Base-by-base conservation (phyloP, 2,888 invertebrate species). In the Exocentrus adspersus region DNA sequence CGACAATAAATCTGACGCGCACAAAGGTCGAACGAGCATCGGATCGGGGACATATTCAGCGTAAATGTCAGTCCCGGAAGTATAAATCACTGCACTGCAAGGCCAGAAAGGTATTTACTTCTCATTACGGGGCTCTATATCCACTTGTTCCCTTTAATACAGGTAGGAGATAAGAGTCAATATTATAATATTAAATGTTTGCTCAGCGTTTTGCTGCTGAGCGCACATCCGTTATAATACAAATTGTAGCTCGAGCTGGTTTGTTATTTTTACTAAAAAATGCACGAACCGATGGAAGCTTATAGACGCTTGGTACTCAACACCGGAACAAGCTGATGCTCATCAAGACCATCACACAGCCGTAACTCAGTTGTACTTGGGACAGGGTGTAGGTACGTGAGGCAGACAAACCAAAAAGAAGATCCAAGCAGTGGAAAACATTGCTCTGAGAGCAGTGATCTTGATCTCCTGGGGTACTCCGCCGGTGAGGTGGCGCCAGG, bases 41-140 rank as follows among this genome's bases (percentile, higher is more conserved):
- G 64, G 58, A 64, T 64, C 60, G 60, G 64, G 69, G 71, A 71
- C 71, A 71, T 66, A 69, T 71, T 69, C 67, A 67, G 65, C 67
- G 63, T 58, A 69, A 70, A 70, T 70, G 70, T 69, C 68, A 37
- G 37, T 20, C 2, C 37, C 19, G 19, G 19, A 43, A 37, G 28
- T 28, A 54, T 54, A 54, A 43, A 54, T 54, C 28, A 54, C 16
- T 9, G 41, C 20, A 24, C 28, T 43, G n/a, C 19, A 7, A 43
- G 30, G 54, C 28, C 54, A 16, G 20, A 7, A 43, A 43, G 54
- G 54, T 54, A 45, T 54, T 54, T 54, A 42, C 54, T 54, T 43
- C 54, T 54, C 54, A 45, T 54, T 54, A 54, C 14, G 43, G 5
- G 24, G 3, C n/a, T n/a, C 52, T 24, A 43, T 17, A 43, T 54